Base-by-base conservation (phyloP, 2,888 invertebrate species). In the Diachrysia chrysitis region DNA sequence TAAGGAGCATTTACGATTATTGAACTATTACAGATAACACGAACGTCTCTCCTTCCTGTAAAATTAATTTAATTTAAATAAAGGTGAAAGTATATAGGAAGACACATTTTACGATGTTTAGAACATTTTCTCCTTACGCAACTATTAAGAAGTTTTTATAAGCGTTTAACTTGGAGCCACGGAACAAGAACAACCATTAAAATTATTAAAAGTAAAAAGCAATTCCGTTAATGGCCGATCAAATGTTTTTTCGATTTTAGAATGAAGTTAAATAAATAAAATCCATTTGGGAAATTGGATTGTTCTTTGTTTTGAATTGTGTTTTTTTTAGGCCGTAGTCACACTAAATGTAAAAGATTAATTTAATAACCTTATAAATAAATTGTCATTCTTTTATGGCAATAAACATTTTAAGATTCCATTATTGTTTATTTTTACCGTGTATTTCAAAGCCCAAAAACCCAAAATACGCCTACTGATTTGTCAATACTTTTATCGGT, bases 401-500 rank as follows among this genome's bases (percentile, higher is more conserved):
- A 37, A 12, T 1, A 37, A 37, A 12, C 14, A 2, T 37, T 3
- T 25, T 25, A 5, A 25, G 2, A 25, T 25, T 25, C 2, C 5
- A 25, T 9, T 4, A 29, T 9, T 7, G 29, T 29, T 29, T 29
- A 7, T 29, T 29, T 7, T 7, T 5, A 42, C 42, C 69, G 66
- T 63, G 3, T 3, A 7, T 66, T 56, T 68, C 6, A 60, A 69
- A 57, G 79, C 83, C 71, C 66, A 29, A 73, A 68, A 21, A 29
- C 53, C 56, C 48, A 63, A 63, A 46, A 59, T 63, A 73, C 68
- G 78, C 83, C 76, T 79, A 83, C 67, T 74, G 81, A 83, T 83
- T 79, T 79, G 82, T 84, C 87, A 85, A 85, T 85, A 79, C 74
- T 80, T 87, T 87, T 87, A 87, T 85, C 87, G 76, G 74, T 76